These are phyloP conservation scores for Empis livida DNA, from an alignment of 2,888 invertebrate species.

Conservation along the genomic window DNA sequence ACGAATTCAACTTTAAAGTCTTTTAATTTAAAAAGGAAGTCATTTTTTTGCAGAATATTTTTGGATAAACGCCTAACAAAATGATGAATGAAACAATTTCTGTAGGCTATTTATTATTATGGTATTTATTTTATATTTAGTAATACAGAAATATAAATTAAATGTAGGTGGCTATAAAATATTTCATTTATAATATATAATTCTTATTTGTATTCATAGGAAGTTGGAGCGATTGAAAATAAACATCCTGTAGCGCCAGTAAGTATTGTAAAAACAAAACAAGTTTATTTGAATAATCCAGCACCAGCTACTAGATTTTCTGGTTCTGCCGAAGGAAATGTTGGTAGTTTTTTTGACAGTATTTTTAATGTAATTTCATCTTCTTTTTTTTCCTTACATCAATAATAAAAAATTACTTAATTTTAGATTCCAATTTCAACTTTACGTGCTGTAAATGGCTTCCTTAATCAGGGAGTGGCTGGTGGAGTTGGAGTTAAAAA, in stretches of 20 bases:
- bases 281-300: background rate
- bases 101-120: too few species aligned
- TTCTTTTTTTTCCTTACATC: background rate
- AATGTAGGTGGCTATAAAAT: too few species aligned
- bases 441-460: background rate
- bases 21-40: too few species aligned
- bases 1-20: too few species aligned
- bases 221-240: background rate
- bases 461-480: background rate
- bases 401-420: background rate
- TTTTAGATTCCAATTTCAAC: slow-evolving; percentile 1
- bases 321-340: background rate
- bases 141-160: too few species aligned
- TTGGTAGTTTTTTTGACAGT: background rate
- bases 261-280: background rate
- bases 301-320: background rate
- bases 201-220: background rate
- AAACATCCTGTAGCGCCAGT: background rate
- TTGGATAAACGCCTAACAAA: too few species aligned
- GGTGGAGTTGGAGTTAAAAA: background rate
- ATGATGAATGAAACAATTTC: too few species aligned
- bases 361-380: background rate
- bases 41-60: too few species aligned
- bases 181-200: too few species aligned
- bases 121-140: too few species aligned